Percentiles rank a stretch among this genome's conserved stretches.
Conservation (phyloP, 1,140 invertebrate species). For the Ceratosolen solmsi region DNA sequence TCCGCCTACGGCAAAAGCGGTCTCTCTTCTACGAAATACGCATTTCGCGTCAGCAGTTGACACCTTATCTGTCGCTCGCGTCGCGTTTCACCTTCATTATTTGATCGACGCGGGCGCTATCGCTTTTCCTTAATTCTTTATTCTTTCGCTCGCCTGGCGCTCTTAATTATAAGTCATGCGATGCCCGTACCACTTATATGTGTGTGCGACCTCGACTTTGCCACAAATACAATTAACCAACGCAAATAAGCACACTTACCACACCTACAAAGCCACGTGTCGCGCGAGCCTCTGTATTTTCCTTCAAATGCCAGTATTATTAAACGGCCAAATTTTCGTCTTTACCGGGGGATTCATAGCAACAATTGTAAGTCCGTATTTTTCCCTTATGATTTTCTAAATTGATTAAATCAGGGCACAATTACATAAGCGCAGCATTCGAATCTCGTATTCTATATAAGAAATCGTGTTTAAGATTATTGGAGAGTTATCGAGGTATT, state of each 20-base stretch:
- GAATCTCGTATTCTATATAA: no score
- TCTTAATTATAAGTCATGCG: constrained; percentile 42
- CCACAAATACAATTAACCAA: constrained; percentile 52
- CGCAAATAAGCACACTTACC: constrained; percentile 41
- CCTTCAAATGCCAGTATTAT: background rate
- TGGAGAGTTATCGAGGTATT: no score
- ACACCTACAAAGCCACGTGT: background rate
- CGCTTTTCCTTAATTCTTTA: constrained; percentile 43
- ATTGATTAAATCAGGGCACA: no score
- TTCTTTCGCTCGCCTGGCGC: background rate
- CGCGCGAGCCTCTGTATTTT: background rate
- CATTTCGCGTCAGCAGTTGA: constrained; percentile 12
- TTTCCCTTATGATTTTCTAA: no score
- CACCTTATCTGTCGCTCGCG: constrained; percentile 50
- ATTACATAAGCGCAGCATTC: no score
- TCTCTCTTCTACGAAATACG: background rate
- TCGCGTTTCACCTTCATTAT: constrained; percentile 49
- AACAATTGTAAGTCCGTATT: no score
- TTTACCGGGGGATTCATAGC: no score
- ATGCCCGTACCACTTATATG: constrained; percentile 53
- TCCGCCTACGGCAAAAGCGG: background rate
- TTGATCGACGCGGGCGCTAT: constrained; percentile 55
- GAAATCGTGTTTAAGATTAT: no score
- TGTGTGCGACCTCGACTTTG: constrained; percentile 62
- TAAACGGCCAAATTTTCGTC: background rate